A percentile compares a stretch with the other conserved stretches of the same genome.
Evolutionary conservation across 2,113 vertebrate genomes (phyloP).

Genomic region (Conger conger): DNA sequence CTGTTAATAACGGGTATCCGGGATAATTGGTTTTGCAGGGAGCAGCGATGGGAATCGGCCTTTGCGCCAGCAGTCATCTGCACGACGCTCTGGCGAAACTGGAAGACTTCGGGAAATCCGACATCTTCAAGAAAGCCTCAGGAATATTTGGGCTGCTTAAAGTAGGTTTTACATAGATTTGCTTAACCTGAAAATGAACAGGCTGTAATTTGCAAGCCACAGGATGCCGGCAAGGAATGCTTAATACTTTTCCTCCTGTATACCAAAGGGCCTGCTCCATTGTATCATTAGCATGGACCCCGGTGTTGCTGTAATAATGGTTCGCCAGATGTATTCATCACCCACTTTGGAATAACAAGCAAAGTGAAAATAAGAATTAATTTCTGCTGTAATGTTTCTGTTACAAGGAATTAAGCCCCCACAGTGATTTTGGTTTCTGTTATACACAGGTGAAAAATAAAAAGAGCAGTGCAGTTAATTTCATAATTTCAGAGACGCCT

Average conservation of each 20-base stretch:
- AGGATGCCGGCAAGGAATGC: background rate
- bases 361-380: background rate
- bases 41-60: constrained; percentile 79
- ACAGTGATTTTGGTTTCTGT: background rate
- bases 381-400: background rate
- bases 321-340: background rate
- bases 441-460: background rate
- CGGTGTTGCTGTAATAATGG: background rate
- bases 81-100: constrained; percentile 83
- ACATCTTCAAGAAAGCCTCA: constrained; percentile 80
- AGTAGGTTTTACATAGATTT: constrained; percentile 58
- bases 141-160: constrained; percentile 91
- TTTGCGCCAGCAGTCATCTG: constrained; percentile 84
- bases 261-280: background rate
- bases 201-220: background rate
- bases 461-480: background rate
- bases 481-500: too few relatives aligned
- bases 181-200: background rate
- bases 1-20: constrained; percentile 2
- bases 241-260: background rate
- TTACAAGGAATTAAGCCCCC: background rate
- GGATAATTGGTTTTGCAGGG: constrained; percentile 69
- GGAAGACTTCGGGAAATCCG: constrained; percentile 84
- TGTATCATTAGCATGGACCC: background rate
- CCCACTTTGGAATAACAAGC: background rate